Evolutionary conservation across 2,113 vertebrate genomes (phyloP).

Genomic region (Lota lota): DNA sequence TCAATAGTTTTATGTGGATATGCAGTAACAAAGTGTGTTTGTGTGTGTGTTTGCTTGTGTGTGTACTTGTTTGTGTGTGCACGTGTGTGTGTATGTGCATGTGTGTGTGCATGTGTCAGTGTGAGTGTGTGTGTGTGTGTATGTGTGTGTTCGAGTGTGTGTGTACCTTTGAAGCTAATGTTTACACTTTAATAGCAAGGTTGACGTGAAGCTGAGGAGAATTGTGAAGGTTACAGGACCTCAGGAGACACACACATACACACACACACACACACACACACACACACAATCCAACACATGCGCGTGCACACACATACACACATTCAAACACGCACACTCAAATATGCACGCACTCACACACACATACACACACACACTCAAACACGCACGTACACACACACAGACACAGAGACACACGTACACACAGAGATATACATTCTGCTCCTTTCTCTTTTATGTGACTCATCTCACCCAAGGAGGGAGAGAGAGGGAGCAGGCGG

Average conservation of each 20-base stretch:
- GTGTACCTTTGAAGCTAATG: conserved; percentile 24
- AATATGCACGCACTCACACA: not conserved
- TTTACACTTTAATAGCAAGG: conserved; percentile 45
- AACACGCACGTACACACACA: not conserved
- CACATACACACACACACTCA: not conserved
- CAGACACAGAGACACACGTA: not conserved
- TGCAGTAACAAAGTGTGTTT: not conserved
- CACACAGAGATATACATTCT: conserved; percentile 15
- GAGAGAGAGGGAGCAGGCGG: conserved; percentile 21
- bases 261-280: conserved; percentile 12
- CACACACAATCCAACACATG: not conserved
- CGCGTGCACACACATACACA: not conserved
- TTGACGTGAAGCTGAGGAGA: conserved; percentile 53
- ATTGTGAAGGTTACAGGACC: conserved; percentile 68
- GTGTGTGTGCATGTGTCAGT: not conserved
- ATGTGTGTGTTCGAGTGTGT: not conserved
- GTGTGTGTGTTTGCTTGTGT: not conserved
- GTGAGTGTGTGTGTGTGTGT: not conserved
- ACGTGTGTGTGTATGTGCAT: conserved; percentile 1
- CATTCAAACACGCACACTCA: not conserved
- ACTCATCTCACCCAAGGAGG: conserved; percentile 71
- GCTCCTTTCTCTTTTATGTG: conserved; percentile 57
- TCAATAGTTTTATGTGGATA: too few relatives aligned
- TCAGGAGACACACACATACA: conserved; percentile 60
- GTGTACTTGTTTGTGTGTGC: not conserved